Percentiles rank a stretch among this genome's conserved stretches.
phyloP scores from a whole-genome alignment of 2,797 vertebrate genomes.

The Toxotes lorentzi region DNA sequence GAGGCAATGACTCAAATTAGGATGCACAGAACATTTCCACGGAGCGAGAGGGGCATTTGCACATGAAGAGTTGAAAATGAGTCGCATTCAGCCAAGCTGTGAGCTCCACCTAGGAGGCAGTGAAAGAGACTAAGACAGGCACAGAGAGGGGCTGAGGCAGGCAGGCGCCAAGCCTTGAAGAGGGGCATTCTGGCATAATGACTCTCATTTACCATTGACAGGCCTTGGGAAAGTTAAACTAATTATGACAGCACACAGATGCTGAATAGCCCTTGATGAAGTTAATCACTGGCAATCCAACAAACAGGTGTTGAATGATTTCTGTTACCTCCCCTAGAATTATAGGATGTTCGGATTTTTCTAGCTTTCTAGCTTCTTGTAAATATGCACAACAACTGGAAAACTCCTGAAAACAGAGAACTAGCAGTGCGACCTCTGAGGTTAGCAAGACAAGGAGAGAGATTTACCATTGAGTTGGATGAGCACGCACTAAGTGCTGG shows the following conservation, averaged over 20 bases:
- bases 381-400: slow-evolving; percentile 23
- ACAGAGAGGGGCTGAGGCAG: slow-evolving; percentile 76
- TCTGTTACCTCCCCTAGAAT: slow-evolving; percentile 82
- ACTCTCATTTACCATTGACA: slow-evolving; percentile 87
- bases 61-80: slow-evolving; percentile 85
- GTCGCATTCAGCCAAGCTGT: slow-evolving; percentile 83
- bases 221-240: slow-evolving; percentile 86
- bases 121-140: slow-evolving; percentile 79
- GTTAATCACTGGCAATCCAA: slow-evolving; percentile 87
- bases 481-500: slow-evolving; percentile 25
- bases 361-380: too few species aligned
- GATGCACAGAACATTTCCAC: slow-evolving; percentile 78
- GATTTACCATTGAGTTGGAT: slow-evolving; percentile 22
- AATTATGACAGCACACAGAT: slow-evolving; percentile 87
- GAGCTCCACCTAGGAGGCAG: slow-evolving; percentile 83
- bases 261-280: slow-evolving; percentile 89
- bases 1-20: slow-evolving; percentile 79
- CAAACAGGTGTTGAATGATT: slow-evolving; percentile 87
- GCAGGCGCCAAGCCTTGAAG: slow-evolving; percentile 82
- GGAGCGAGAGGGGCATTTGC: slow-evolving; percentile 78
- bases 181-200: slow-evolving; percentile 85
- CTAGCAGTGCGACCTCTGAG: slow-evolving; percentile 23
- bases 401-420: slow-evolving; percentile 18
- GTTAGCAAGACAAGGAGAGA: slow-evolving; percentile 34
- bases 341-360: slow-evolving; percentile 70